Evolutionary conservation across 2,797 vertebrate species (phyloP).

Genomic region (Anas capensis): DNA sequence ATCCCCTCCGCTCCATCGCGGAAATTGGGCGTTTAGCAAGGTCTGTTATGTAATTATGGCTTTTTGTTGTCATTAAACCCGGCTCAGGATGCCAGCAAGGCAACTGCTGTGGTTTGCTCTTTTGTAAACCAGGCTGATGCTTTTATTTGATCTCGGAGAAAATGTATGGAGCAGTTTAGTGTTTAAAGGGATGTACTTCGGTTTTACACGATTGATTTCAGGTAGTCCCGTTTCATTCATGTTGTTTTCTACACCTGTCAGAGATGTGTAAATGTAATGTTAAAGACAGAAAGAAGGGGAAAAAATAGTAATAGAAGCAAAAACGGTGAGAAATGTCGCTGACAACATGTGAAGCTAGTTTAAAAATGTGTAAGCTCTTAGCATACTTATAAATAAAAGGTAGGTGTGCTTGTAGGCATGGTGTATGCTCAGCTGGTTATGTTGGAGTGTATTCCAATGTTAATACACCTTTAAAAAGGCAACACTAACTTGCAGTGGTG

Average conservation of each 20-base stretch:
- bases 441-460: not conserved
- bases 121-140: not conserved
- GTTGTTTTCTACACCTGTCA: not conserved
- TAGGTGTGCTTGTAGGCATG: not conserved
- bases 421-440: not conserved
- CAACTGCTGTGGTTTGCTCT: not conserved
- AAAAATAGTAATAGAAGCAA: not conserved
- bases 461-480: slow-evolving; percentile 39
- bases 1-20: not conserved
- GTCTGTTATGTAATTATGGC: slow-evolving; percentile 16
- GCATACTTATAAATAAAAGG: not conserved
- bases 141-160: not conserved
- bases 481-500: not conserved
- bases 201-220: not conserved
- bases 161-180: not conserved
- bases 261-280: not conserved
- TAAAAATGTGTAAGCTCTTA: not conserved
- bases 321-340: not conserved
- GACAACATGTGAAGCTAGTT: not conserved
- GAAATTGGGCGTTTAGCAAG: not conserved
- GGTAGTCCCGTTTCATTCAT: not conserved
- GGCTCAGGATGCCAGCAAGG: not conserved
- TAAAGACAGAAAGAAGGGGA: not conserved
- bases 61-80: not conserved
- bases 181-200: not conserved